phyloP scores from a whole-genome alignment of 2,888 invertebrate species.

The Prenolepis imparis region DNA sequence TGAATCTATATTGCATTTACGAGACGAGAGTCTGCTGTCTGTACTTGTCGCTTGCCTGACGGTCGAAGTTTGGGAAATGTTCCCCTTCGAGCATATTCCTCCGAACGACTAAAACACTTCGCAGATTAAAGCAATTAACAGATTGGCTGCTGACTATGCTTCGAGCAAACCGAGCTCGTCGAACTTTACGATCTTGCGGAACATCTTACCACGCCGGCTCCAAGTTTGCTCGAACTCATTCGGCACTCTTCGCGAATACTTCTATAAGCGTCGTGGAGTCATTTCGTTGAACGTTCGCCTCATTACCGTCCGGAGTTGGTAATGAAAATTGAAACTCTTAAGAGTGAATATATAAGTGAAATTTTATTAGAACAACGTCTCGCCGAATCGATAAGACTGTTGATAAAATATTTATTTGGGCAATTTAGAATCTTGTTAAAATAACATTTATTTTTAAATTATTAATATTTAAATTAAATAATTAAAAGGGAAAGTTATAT shows the following conservation, averaged over 20 bases:
- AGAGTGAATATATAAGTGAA: background rate
- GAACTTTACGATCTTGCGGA: conserved; percentile 64
- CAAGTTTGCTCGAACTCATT: conserved; percentile 33
- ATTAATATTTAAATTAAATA: background rate
- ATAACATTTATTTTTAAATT: background rate
- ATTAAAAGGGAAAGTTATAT: background rate
- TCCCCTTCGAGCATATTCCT: conserved; percentile 39
- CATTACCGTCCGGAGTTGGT: conserved; percentile 3
- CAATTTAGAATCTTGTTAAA: background rate
- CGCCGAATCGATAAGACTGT: background rate
- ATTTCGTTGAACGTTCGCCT: conserved; percentile 10
- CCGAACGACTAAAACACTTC: conserved; percentile 71
- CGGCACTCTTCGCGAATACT: conserved; percentile 40
- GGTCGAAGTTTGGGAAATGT: conserved; percentile 39
- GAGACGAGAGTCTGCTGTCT: background rate
- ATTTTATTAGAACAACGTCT: background rate
- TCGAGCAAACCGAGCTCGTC: conserved; percentile 47
- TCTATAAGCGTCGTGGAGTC: conserved; percentile 19
- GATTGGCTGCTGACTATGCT: conserved; percentile 58
- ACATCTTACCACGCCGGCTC: conserved; percentile 48
- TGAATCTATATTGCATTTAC: conserved; percentile 1
- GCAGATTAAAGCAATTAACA: conserved; percentile 77
- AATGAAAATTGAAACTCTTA: conserved; percentile 10
- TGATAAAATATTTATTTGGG: background rate
- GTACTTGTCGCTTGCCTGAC: conserved; percentile 11